Base-by-base conservation (phyloP, 1,140 invertebrate genomes). In the Ectropis grisescens region DNA sequence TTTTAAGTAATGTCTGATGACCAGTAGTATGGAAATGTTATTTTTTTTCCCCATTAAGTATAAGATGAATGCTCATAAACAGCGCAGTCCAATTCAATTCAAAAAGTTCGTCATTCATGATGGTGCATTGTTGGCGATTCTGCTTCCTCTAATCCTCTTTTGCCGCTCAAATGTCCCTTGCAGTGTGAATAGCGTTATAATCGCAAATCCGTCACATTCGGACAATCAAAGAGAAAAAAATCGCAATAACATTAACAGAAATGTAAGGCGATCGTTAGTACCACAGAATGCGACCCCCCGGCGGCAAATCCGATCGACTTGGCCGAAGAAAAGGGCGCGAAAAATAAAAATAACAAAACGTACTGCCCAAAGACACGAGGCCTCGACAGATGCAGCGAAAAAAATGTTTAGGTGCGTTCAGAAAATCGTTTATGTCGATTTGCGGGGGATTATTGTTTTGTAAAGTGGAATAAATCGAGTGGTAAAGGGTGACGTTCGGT, bases 251-350 rank as follows among this genome's bases (percentile, higher is more conserved):
- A 33, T 55, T 43, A 49, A 43, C 53, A 67, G 60, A 55, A 50
- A 40, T 48, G 36, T 41, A 48, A 49, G 55, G 59, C 57, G 52
- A 58, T 64, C 51, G 64, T 59, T 58, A 65, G 51, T 24, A 45
- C 12, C 36, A 55, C 49, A 61, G 16, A 58, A 47, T 45, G 43
- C 47, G 68, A 58, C 59, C 71, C 65, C 71, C 71, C 65, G 67
- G 40, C 37, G 65, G 33, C 51, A 69, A 72, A 76, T 61, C 65
- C 53, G 68, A 67, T 71, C 57, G 71, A 64, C 44, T 62, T 48
- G 44, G 33, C 38, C 43, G 47, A 49, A 46, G 39, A 62, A 65
- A 62, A 47, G 45, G 57, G 45, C 43, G 42, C 39, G 46, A 41
- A 46, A 56, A 62, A 66, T 38, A 41, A 41, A 28, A 9, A 33